Evolutionary conservation across 2,797 vertebrate species (phyloP).

Genomic region (Chaetophractus vellerosus): DNA sequence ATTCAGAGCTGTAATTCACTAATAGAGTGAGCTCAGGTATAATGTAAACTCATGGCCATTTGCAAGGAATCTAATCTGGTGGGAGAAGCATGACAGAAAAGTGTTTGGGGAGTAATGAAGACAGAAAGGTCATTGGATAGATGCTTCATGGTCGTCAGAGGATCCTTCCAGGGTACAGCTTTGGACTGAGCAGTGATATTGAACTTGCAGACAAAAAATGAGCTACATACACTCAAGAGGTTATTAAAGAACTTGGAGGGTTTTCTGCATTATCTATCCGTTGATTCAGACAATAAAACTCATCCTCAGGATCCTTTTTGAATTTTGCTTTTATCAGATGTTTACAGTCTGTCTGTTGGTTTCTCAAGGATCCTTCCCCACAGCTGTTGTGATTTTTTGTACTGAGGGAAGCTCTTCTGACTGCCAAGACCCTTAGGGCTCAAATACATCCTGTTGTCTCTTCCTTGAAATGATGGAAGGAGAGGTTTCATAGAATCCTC

Average conservation of each 20-base stretch:
- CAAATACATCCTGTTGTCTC: slow-evolving; percentile 70
- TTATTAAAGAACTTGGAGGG: neutral
- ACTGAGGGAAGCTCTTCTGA: neutral
- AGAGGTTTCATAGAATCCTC: slow-evolving; percentile 64
- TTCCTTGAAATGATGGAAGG: slow-evolving; percentile 69
- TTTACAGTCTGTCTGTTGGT: neutral
- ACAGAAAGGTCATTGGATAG: neutral
- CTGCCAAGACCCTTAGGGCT: slow-evolving; percentile 82
- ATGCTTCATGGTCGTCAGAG: neutral
- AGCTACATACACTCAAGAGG: neutral
- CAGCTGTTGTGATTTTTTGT: slow-evolving; percentile 83
- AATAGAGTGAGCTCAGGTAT: neutral
- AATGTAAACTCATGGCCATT: neutral
- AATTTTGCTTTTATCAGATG: neutral
- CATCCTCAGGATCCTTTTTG: neutral
- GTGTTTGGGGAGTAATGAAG: neutral
- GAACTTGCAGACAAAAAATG: neutral
- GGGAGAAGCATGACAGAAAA: neutral
- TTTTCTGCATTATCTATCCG: neutral
- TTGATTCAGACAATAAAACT: neutral
- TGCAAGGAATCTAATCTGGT: neutral
- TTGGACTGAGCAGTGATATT: neutral
- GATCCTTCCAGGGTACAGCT: neutral
- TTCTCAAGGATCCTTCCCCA: neutral
- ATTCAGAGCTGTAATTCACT: too few relatives aligned